phyloP scores from a whole-genome alignment of 2,797 vertebrate genomes.

The Esox masquinongy region DNA sequence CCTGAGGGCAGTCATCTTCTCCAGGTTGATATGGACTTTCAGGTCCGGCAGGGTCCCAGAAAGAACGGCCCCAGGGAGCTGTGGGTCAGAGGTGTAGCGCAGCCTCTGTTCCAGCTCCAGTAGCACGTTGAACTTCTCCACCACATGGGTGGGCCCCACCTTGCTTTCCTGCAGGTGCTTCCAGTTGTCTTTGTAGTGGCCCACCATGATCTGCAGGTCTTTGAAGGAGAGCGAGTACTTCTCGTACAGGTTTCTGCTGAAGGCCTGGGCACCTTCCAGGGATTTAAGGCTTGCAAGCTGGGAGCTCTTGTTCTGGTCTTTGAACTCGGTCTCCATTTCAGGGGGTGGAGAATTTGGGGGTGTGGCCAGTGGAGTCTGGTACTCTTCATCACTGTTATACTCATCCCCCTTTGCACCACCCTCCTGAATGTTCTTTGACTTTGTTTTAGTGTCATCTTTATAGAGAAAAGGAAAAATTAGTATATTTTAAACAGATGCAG shows the following conservation, averaged over 20 bases:
- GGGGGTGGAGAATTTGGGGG: slow-evolving; percentile 87
- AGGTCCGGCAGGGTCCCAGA: slow-evolving; percentile 93
- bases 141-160: slow-evolving; percentile 94
- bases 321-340: slow-evolving; percentile 68
- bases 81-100: slow-evolving; percentile 95
- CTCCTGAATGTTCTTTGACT: slow-evolving; percentile 63
- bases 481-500: neutral
- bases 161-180: slow-evolving; percentile 92
- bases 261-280: slow-evolving; percentile 77
- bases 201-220: slow-evolving; percentile 98
- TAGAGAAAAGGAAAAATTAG: slow-evolving; percentile 15
- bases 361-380: slow-evolving; percentile 92
- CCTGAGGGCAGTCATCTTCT: slow-evolving; percentile 91
- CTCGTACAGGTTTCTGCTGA: slow-evolving; percentile 90
- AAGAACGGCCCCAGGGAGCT: slow-evolving; percentile 92
- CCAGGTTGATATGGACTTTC: slow-evolving; percentile 96
- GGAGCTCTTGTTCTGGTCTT: slow-evolving; percentile 56
- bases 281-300: slow-evolving; percentile 70
- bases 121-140: slow-evolving; percentile 96
- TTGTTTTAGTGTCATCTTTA: slow-evolving; percentile 75
- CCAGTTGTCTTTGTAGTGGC: slow-evolving; percentile 94
- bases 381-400: slow-evolving; percentile 90
- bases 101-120: slow-evolving; percentile 91
- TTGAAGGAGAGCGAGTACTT: slow-evolving; percentile 92
- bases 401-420: slow-evolving; percentile 75